These are phyloP conservation scores for Rhyacophila evoluta DNA, from an alignment of 2,888 invertebrate genomes.

Conservation along the genomic window DNA sequence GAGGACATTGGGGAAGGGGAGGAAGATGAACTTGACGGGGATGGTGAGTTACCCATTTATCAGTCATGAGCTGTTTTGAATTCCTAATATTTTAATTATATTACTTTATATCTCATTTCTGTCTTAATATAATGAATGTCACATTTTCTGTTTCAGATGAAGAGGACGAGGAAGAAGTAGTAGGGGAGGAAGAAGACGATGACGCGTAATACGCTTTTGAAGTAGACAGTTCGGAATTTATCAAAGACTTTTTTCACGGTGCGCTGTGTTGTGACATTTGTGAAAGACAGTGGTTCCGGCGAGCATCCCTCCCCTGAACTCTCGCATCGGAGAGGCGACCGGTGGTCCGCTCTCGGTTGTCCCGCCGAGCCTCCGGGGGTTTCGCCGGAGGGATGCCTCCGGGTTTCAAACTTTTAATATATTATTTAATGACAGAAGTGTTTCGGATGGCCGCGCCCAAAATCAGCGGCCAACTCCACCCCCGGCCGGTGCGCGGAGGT, in stretches of 20 bases:
- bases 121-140: not conserved
- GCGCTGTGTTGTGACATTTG: slow-evolving; percentile 58
- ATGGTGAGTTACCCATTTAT: slow-evolving; percentile 62
- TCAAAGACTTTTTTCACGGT: slow-evolving; percentile 71
- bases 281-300: slow-evolving; percentile 54
- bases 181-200: slow-evolving; percentile 69
- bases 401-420: slow-evolving; percentile 55
- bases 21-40: slow-evolving; percentile 76
- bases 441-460: slow-evolving; percentile 38
- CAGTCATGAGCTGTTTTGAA: not conserved
- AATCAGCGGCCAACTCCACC: slow-evolving; percentile 2
- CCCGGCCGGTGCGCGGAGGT: not conserved
- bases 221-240: slow-evolving; percentile 44
- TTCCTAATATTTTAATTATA: too few relatives aligned
- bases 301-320: slow-evolving; percentile 36
- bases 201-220: slow-evolving; percentile 68
- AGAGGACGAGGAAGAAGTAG: slow-evolving; percentile 69
- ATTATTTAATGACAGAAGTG: slow-evolving; percentile 68
- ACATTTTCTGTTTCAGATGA: slow-evolving; percentile 62
- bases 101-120: not conserved
- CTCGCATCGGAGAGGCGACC: slow-evolving; percentile 65
- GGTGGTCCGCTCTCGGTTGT: slow-evolving; percentile 57
- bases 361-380: slow-evolving; percentile 34
- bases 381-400: slow-evolving; percentile 48
- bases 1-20: slow-evolving; percentile 74